Evolutionary conservation across 30 jellyfish, hydroid and myxozoan species (phyloP), one percentile per base, ranked within the genome.

Genomic region (Cassiopea xamachana): DNA sequence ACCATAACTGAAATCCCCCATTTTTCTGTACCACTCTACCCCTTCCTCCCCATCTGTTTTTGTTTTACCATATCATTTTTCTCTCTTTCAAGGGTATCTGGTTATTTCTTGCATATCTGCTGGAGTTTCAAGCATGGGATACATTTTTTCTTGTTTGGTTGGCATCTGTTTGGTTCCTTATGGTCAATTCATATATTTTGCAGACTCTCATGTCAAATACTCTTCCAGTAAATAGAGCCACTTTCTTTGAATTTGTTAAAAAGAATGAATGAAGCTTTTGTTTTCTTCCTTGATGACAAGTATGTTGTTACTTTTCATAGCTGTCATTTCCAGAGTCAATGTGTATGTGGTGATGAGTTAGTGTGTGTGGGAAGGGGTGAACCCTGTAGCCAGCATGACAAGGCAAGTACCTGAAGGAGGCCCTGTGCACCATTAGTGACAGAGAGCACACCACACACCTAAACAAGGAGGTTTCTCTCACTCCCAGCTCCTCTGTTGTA

Each of bases 31-130:
- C 39, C 39, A 27, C 39, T 27, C 39, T 27, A 27, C 39, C 39
- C 39, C 39, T 27, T 27, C 39, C 39, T 27, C 39, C 39, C 48
- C 64, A 48, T 47, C 39, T 17, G 14, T 60, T 7, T 6, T 47
- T 18, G 70, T 81, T 16, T 79, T 77, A 39, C 49, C 60, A 4
- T 2, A 60, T 14, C 46, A 45, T 61, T 9, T 83, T 61, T n/a
- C 69, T 19, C 49, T 50, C 18, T 60, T 2, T 59, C 62, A 16
- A 94, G 98, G 98, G 89, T 1, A 10, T 96, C 45, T 96, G 99
- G 99, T 90, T 96, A 43, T 71, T 69, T 49, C 77, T 92, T 18
- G 99, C 99, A 1, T 96, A 92, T 79, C 75, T 96, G 47, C 75
- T 96, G 73, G 99, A 96, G 77, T 96, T 91, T 72, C 87, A 78